Percentiles rank a stretch among this genome's conserved stretches.
Evolutionary conservation across 2,888 invertebrate species (phyloP).

Genomic region (Megastigmus dorsalis): DNA sequence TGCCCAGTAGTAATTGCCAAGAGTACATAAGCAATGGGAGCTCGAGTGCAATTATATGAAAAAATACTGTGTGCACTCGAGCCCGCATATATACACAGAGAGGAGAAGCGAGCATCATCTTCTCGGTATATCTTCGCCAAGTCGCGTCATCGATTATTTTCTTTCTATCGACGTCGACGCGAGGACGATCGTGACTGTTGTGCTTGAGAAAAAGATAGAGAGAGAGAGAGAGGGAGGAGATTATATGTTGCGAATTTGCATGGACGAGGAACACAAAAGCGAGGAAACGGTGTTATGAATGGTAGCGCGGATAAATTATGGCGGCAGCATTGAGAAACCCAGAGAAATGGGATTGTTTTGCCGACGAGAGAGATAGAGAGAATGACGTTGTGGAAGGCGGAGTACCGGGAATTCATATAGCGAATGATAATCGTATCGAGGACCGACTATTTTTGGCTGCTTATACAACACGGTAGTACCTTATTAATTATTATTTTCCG

Average conservation of each 20-base stretch:
- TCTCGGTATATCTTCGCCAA: not conserved
- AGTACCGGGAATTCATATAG: not conserved
- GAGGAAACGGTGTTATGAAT: slow-evolving; percentile 20
- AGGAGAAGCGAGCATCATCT: slow-evolving; percentile 13
- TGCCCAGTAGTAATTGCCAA: slow-evolving; percentile 55
- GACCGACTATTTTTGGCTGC: too few relatives aligned
- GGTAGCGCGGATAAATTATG: slow-evolving; percentile 36
- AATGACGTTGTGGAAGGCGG: not conserved
- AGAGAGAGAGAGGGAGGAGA: too few relatives aligned
- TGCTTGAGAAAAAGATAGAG: slow-evolving; percentile 2
- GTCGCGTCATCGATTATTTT: slow-evolving; percentile 28
- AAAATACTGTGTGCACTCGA: not conserved
- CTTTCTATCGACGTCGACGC: slow-evolving; percentile 26
- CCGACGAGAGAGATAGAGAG: not conserved
- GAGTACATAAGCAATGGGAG: not conserved
- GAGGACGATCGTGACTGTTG: slow-evolving; percentile 31
- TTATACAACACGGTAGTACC: too few relatives aligned
- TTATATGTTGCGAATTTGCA: slow-evolving; percentile 25
- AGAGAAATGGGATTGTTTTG: slow-evolving; percentile 26
- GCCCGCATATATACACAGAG: too few relatives aligned
- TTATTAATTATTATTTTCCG: too few relatives aligned
- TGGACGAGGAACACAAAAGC: slow-evolving; percentile 17
- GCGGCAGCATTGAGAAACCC: slow-evolving; percentile 22
- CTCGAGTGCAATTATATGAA: slow-evolving; percentile 9
- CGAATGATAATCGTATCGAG: too few relatives aligned